phyloP scores from a whole-genome alignment of 2,113 vertebrate species.

The Callorhinus ursinus region DNA sequence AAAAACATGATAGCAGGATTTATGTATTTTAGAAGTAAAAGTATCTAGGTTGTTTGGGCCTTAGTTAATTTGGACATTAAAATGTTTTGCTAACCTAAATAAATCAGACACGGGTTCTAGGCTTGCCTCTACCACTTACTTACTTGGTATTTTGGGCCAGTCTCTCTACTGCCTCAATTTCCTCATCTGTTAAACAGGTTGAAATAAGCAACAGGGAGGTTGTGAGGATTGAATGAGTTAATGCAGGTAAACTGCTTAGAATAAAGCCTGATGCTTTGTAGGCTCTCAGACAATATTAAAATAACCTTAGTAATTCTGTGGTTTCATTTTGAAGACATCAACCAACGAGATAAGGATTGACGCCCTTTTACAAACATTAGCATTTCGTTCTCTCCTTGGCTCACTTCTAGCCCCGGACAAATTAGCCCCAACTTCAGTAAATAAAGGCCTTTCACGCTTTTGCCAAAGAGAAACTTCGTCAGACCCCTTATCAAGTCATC shows the following conservation, averaged over 20 bases:
- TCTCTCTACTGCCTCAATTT: background rate
- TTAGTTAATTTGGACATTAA: slow-evolving; percentile 7
- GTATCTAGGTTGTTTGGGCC: background rate
- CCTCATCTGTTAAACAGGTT: background rate
- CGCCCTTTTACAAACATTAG: background rate
- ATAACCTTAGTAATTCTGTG: background rate
- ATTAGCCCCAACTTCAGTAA: background rate
- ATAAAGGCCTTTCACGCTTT: background rate
- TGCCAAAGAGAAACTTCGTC: background rate
- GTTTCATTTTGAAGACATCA: background rate
- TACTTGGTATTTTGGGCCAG: background rate
- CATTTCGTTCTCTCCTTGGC: background rate
- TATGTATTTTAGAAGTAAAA: background rate
- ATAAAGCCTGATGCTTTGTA: background rate
- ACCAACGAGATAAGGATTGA: background rate
- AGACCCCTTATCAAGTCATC: background rate
- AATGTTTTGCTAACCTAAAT: slow-evolving; percentile 32
- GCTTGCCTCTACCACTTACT: background rate
- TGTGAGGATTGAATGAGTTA: background rate
- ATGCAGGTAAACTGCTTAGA: background rate
- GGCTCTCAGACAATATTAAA: background rate
- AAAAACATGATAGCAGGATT: background rate
- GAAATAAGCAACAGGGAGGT: background rate
- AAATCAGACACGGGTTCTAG: background rate
- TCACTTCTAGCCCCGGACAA: background rate